Evolutionary conservation across 2,797 vertebrate species (phyloP).

Genomic region (Graptemys geographica): DNA sequence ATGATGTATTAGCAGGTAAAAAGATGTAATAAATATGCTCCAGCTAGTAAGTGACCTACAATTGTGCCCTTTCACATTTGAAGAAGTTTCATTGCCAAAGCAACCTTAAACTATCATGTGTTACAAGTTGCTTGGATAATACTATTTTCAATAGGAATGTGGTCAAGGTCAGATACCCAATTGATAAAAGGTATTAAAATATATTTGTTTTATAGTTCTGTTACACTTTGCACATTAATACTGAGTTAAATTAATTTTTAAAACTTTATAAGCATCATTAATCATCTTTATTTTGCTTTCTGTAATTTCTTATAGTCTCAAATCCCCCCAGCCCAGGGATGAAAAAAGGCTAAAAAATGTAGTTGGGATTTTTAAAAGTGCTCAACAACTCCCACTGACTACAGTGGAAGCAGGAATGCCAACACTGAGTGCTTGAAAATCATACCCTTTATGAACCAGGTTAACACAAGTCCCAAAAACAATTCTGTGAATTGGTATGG

Average conservation of each 20-base stretch:
- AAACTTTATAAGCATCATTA: not conserved
- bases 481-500: rapidly evolving
- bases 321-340: not conserved
- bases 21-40: not conserved
- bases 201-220: not conserved
- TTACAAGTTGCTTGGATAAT: too few relatives aligned
- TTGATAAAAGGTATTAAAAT: not conserved
- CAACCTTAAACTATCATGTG: not conserved
- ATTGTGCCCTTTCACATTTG: not conserved
- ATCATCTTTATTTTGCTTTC: not conserved
- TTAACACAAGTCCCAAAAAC: not conserved
- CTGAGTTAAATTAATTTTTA: not conserved
- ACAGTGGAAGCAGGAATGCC: rapidly evolving
- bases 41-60: not conserved
- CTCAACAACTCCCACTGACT: rapidly evolving
- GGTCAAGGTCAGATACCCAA: not conserved
- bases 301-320: not conserved
- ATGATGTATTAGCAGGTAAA: not conserved
- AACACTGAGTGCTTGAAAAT: rapidly evolving
- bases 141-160: not conserved
- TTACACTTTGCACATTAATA: not conserved
- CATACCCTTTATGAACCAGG: not conserved
- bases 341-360: not conserved
- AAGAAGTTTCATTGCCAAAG: not conserved
- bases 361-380: rapidly evolving